Conservation (phyloP, 2,888 invertebrate genomes). For the Theodoxus fluviatilis region DNA sequence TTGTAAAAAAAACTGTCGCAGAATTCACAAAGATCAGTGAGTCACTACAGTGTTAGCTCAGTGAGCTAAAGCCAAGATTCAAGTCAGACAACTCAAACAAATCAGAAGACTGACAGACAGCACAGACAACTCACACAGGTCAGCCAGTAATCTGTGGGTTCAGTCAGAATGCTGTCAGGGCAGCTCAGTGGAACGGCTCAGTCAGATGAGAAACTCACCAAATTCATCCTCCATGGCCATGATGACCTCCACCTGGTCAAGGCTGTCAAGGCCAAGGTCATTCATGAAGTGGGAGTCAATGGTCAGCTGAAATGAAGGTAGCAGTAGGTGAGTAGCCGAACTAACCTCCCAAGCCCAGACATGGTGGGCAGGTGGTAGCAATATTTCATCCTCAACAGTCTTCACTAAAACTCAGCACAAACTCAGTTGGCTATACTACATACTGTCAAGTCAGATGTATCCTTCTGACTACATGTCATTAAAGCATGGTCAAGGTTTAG, state of each 20-base stretch:
- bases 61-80: neutral
- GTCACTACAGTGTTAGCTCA: neutral
- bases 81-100: neutral
- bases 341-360: neutral
- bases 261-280: conserved; percentile 94
- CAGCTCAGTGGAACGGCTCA: too few species aligned
- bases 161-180: too few species aligned
- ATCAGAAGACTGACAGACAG: neutral
- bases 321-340: neutral
- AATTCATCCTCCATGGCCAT: conserved; percentile 99
- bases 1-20: too few species aligned
- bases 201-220: conserved; percentile 73
- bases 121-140: neutral
- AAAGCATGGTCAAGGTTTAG: too few species aligned
- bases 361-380: too few species aligned
- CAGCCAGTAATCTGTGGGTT: too few species aligned
- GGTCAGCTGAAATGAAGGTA: conserved; percentile 74
- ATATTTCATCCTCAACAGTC: too few species aligned
- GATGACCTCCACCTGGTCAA: conserved; percentile 99
- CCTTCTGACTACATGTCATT: too few species aligned
- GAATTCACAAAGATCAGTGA: too few species aligned
- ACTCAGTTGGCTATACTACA: too few species aligned
- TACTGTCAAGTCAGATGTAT: too few species aligned
- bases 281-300: conserved; percentile 94
- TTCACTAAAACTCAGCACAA: too few species aligned